Base-by-base conservation (phyloP, 2,113 vertebrate genomes). In the Symphodus melops region DNA sequence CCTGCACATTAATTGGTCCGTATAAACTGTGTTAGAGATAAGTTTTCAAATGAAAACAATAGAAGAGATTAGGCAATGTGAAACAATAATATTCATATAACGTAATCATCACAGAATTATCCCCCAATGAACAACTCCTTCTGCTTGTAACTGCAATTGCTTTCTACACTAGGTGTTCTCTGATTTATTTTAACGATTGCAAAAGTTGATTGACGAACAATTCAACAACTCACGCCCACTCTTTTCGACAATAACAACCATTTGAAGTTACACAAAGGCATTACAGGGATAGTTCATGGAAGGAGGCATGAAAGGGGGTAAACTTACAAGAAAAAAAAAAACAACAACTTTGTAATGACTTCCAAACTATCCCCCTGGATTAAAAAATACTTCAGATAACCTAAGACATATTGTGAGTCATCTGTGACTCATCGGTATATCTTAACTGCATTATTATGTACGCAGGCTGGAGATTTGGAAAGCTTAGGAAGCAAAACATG, bases 371-470 rank as follows among this genome's bases (percentile, higher is more conserved):
- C 66, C 86, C 61, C 39, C n/a, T 74, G 79, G 77, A 73, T 75
- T 51, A 36, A 42, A 48, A 8, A 67, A 33, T 20, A 76, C 49
- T 59, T 88, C 79, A 82, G 77, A 85, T 88, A 75, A 56, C 86
- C 51, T 54, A 55, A 78, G 77, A 71, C 71, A 67, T 62, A 71
- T 37, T 54, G 19, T 10, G 54, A 64, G 63, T 62, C 46, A 9
- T 69, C 67, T 77, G 63, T 56, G 53, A 87, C 70, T 80, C 68
- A 79, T 36, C 78, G 39, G 75, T 83, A 69, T 42, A 72, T 71
- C 76, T 81, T 84, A 61, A 57, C 52, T 73, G 78, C 57, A 86
- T 86, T 46, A 80, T 88, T 88, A 87, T 86, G 68, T 70, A 89
- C 86, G 71, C 63, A 83, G 57, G 75, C 23, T 54, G 46, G 67